phyloP scores from a whole-genome alignment of 2,888 invertebrate species.

The Zele albiditarsus region DNA sequence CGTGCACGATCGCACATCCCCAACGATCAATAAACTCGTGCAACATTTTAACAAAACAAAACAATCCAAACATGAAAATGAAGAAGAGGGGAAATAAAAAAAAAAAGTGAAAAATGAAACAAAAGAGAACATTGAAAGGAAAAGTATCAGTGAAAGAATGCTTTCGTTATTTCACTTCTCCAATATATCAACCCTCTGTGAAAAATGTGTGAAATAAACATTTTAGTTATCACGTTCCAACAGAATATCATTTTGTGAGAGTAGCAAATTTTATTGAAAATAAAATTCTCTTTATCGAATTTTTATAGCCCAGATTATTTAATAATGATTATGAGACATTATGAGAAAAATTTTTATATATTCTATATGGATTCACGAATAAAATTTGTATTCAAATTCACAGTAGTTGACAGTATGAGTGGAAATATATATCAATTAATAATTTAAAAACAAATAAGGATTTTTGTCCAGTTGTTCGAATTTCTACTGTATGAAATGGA shows the following conservation, averaged over 20 bases:
- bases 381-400: no score
- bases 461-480: no score
- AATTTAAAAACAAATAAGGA: no score
- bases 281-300: background rate
- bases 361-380: no score
- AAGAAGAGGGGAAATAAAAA: background rate
- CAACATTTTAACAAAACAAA: background rate
- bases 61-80: background rate
- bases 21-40: slow-evolving; percentile 19
- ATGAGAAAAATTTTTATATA: no score
- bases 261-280: background rate
- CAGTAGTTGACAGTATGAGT: no score
- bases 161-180: background rate
- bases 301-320: no score
- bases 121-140: background rate
- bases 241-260: background rate
- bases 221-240: no score
- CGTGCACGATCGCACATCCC: slow-evolving; percentile 8
- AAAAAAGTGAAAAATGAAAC: background rate
- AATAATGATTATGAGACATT: no score
- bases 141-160: background rate
- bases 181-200: background rate
- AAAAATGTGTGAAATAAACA: no score
- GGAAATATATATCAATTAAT: no score
- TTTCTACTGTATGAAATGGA: no score